phyloP scores from a whole-genome alignment of 35 echinoderm and acorn worm genomes.

The Ophiothrix spiculata region DNA sequence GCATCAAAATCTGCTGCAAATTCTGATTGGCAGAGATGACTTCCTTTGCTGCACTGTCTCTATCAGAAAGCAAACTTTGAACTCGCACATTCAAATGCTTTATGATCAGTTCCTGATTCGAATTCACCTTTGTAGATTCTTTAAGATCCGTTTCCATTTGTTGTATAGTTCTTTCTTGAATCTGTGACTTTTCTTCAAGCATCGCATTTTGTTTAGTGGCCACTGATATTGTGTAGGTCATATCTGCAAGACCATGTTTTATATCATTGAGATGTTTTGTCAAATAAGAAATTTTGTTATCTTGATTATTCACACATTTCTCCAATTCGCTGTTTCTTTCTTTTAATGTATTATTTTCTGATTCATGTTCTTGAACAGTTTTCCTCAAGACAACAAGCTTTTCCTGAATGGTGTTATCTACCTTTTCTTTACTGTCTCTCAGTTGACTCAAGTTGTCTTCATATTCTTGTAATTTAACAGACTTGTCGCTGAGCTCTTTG shows the following conservation, averaged over 20 bases:
- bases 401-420: neutral
- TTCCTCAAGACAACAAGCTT: neutral
- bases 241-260: neutral
- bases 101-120: neutral
- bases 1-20: neutral
- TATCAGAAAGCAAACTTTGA: neutral
- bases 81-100: neutral
- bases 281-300: neutral
- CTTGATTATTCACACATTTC: neutral
- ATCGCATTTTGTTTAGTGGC: neutral
- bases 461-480: neutral
- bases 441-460: neutral
- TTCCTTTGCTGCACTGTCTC: neutral
- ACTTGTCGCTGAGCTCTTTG: neutral
- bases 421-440: neutral
- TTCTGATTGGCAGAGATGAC: neutral
- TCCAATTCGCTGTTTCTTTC: neutral
- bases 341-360: neutral
- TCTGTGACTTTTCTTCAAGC: no score
- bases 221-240: neutral
- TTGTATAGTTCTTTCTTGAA: no score
- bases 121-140: neutral
- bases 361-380: neutral
- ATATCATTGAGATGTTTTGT: neutral
- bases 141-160: neutral